A percentile compares a stretch with the other conserved stretches of the same genome.
These are phyloP conservation scores for Odobenus rosmarus DNA, from an alignment of 2,113 vertebrate genomes.

Conservation along the genomic window DNA sequence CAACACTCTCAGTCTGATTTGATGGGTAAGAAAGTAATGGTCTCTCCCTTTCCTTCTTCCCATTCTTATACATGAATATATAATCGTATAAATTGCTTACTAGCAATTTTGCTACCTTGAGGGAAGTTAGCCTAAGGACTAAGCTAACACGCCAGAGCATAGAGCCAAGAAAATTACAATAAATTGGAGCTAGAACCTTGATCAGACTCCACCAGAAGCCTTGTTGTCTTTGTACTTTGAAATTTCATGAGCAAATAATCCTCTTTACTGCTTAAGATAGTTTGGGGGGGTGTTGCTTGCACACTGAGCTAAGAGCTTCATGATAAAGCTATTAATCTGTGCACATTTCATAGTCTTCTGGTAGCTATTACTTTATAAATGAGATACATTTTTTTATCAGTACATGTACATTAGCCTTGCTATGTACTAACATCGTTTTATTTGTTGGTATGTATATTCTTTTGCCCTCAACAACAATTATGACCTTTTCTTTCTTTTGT, in stretches of 20 bases:
- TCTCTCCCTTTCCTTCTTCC: neutral
- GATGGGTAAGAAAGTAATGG: neutral
- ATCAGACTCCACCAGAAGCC: neutral
- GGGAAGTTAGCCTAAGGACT: neutral
- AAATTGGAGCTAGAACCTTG: neutral
- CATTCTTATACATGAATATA: neutral
- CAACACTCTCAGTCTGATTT: neutral
- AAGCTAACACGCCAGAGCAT: neutral
- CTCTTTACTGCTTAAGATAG: neutral
- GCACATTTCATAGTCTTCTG: neutral
- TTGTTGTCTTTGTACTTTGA: neutral
- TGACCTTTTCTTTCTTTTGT: neutral
- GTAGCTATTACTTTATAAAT: neutral
- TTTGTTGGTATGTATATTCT: neutral
- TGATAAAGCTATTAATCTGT: neutral
- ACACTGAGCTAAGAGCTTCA: neutral
- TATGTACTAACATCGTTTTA: neutral
- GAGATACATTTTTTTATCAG: neutral
- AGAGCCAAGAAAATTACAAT: neutral
- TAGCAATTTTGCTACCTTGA: neutral
- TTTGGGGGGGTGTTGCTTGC: neutral
- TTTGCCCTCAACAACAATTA: neutral
- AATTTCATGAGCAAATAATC: slow-evolving; percentile 15
- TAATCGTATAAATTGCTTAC: neutral
- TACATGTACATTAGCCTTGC: neutral